Evolutionary conservation across 2,888 invertebrate species (phyloP).

Genomic region (Malacosoma neustria): DNA sequence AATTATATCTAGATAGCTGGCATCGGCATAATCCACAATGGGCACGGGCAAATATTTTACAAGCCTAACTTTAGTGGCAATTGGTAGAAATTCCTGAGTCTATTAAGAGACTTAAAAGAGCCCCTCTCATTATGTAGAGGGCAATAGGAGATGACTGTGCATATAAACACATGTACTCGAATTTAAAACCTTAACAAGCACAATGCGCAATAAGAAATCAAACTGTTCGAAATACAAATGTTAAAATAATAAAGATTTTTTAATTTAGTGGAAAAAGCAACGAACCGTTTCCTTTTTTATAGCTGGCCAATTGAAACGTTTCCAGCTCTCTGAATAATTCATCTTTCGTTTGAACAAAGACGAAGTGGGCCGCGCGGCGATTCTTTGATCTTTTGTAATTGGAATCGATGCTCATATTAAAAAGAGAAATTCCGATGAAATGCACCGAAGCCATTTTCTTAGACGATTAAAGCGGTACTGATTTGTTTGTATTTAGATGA

Average conservation of each 20-base stretch:
- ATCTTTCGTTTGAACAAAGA: constrained; percentile 75
- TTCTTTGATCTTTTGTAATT: constrained; percentile 76
- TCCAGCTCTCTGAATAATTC: constrained; percentile 75
- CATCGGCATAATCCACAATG: no score
- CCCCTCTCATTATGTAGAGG: no score
- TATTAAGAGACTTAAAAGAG: no score
- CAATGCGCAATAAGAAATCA: constrained; percentile 24
- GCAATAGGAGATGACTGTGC: no score
- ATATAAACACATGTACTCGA: no score
- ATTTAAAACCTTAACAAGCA: constrained; percentile 7
- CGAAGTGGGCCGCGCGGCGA: constrained; percentile 73
- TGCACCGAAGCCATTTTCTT: constrained; percentile 68
- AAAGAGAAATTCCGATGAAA: constrained; percentile 71
- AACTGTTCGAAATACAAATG: constrained; percentile 43
- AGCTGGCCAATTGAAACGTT: constrained; percentile 75
- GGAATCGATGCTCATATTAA: constrained; percentile 76
- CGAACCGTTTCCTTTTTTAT: constrained; percentile 73
- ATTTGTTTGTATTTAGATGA: constrained; percentile 34
- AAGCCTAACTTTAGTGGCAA: no score
- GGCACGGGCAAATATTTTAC: no score
- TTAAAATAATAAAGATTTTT: constrained; percentile 61
- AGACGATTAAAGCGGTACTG: constrained; percentile 58
- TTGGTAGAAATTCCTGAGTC: no score
- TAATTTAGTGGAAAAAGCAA: constrained; percentile 72
- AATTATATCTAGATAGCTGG: no score